Base-by-base conservation (phyloP, 2,113 vertebrate species). In the Orycteropus afer region DNA sequence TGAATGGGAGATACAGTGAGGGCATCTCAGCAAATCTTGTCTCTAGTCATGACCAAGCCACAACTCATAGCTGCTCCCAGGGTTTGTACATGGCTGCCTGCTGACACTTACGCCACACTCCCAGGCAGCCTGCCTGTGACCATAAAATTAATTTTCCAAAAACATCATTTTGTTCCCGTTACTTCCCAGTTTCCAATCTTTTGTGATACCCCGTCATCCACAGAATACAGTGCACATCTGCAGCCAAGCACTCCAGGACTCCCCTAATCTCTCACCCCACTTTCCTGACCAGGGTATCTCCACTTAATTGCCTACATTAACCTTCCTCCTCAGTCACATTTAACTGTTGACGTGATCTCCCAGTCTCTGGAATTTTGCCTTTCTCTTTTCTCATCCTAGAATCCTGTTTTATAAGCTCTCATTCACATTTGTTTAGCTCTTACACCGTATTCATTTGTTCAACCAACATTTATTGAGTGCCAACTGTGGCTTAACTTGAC, bases 11-110 rank as follows among this genome's bases (percentile, higher is more conserved):
- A 22, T 32, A 34, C 3, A 23, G 53, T 4, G 34, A 5, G 22
- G 23, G 32, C 32, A 37, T 20, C 61, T 67, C 76, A 53, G 76
- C 13, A 51, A 63, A 55, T 40, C 49, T n/a, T 40, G 51, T 37
- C 65, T 57, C 34, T 14, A 9, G 3, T 6, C 7, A 3, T 5
- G 4, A 4, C 63, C 45, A 45, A 6, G n/a, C 42, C 15, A n/a
- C n/a, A 2, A 2, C 9, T 49, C 45, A 42, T 15, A 0, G 55
- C 23, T 22, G 7, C 40, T 18, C 14, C 6, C 15, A 37, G 78
- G 27, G 22, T 42, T 15, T 5, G 18, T 1, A 10, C 67, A 4
- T 0, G 8, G 22, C 29, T 2, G 1, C 71, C 7, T 12, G 9
- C 23, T 67, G 40, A 65, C 32, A 4, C 37, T 18, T 8, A 2